phyloP scores from a whole-genome alignment of 2,888 invertebrate species.

The Diarsia mendica region DNA sequence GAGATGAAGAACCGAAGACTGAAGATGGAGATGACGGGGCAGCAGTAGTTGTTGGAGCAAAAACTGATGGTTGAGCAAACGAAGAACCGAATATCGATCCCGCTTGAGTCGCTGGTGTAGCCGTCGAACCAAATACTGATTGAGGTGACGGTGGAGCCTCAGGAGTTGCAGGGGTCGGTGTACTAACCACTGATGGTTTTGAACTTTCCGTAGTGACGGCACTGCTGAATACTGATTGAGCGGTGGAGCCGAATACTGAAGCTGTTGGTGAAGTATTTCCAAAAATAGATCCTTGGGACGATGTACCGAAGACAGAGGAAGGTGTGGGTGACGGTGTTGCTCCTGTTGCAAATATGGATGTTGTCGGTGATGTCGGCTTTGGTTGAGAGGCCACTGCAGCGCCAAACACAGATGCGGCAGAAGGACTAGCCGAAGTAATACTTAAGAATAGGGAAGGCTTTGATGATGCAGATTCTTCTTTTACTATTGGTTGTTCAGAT shows the following conservation, averaged over 20 bases:
- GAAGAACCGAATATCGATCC: slow-evolving; percentile 59
- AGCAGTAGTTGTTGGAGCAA: slow-evolving; percentile 64
- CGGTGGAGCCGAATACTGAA: slow-evolving; percentile 65
- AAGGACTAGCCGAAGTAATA: slow-evolving; percentile 58
- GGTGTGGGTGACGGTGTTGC: slow-evolving; percentile 60
- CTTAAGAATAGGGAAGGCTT: slow-evolving; percentile 54
- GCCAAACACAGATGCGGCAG: slow-evolving; percentile 76
- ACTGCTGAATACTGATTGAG: slow-evolving; percentile 60
- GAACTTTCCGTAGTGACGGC: slow-evolving; percentile 38
- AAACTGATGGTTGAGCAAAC: slow-evolving; percentile 68
- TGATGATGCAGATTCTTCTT: slow-evolving; percentile 42
- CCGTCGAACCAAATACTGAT: slow-evolving; percentile 63
- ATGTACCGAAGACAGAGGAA: slow-evolving; percentile 58
- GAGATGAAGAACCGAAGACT: slow-evolving; percentile 66
- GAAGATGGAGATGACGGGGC: slow-evolving; percentile 61
- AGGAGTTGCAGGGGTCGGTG: slow-evolving; percentile 67
- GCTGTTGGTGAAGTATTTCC: slow-evolving; percentile 55
- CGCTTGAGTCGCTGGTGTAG: slow-evolving; percentile 39
- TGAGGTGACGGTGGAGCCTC: slow-evolving; percentile 62
- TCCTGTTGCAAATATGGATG: slow-evolving; percentile 65
- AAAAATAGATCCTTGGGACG: slow-evolving; percentile 63
- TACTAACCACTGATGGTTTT: slow-evolving; percentile 68
- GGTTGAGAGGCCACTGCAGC: slow-evolving; percentile 70
- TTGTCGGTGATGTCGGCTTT: slow-evolving; percentile 59
- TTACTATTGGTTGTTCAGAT: slow-evolving; percentile 49